Base-by-base conservation (phyloP, 2,113 vertebrate species). In the Sebastes fasciatus region DNA sequence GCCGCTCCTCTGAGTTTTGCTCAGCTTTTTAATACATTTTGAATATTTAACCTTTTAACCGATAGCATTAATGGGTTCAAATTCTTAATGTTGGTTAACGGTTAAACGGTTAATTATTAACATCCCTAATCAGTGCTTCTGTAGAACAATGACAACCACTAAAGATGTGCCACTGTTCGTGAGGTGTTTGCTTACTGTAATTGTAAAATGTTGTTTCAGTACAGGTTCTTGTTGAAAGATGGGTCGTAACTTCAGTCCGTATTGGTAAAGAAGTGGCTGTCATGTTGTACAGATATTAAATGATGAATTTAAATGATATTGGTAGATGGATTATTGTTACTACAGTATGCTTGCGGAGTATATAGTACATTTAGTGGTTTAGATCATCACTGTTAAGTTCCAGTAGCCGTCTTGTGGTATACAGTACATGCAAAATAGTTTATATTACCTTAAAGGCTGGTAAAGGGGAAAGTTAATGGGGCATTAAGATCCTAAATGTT, bases 401-500 rank as follows among this genome's bases (percentile, higher is more conserved):
- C 43, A 21, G 49, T 69, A 69, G 49, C 69, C 52, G 19, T 52
- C 40, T 57, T 62, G 77, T 63, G 46, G 4, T 71, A 21, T 14
- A 51, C 55, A 72, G 23, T 71, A 46, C 66, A 70, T 67, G 43
- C 55, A 74, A 72, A 79, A 26, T 21, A 55, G 60, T 85, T 76
- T 76, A 43, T 62, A 5, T 76, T 40, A n/a, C 69, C 23, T 63
- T 69, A n/a, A 73, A 74, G n/a, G 45, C 86, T 69, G 46, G 40
- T 63, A 57, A 69, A 73, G 21, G 34, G 40, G 19, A 77, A 80
- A 81, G 61, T 76, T 76, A 86, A 89, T 77, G 54, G 34, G 40
- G 58, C 45, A 69, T 85, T 79, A 79, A 81, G 46, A 52, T 83
- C 80, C 48, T 62, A 63, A 84, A 84, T 73, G 58, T 79, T 83